Conservation (phyloP, 2,888 invertebrate species). For the Acanthopleura granulata region DNA sequence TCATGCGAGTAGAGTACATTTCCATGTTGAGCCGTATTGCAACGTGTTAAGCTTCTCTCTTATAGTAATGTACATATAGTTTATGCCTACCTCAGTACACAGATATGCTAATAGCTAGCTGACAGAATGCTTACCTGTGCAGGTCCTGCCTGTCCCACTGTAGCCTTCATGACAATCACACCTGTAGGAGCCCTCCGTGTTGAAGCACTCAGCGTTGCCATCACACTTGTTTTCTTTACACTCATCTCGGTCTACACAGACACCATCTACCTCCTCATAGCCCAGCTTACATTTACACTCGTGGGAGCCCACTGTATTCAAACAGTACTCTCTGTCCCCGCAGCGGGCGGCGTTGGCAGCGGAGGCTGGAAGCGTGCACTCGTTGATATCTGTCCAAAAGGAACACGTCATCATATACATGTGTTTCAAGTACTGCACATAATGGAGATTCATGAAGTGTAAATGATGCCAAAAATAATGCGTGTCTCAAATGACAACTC, state of each 20-base stretch:
- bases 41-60: no score
- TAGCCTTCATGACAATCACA: not conserved
- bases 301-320: not conserved
- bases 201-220: not conserved
- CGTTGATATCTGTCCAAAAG: constrained; percentile 2
- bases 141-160: not conserved
- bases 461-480: no score
- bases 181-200: not conserved
- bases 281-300: not conserved
- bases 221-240: constrained; percentile 3
- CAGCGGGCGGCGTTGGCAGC: not conserved
- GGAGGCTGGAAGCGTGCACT: not conserved
- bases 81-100: no score
- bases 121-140: not conserved
- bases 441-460: no score
- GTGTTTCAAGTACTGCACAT: no score
- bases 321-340: not conserved
- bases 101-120: no score
- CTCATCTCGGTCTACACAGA: not conserved
- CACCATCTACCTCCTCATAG: not conserved
- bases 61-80: no score
- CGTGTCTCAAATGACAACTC: no score
- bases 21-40: no score
- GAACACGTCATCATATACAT: no score
- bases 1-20: no score